These are phyloP conservation scores for Clarias batrachus DNA, from an alignment of 2,113 vertebrate species.

Conservation along the genomic window DNA sequence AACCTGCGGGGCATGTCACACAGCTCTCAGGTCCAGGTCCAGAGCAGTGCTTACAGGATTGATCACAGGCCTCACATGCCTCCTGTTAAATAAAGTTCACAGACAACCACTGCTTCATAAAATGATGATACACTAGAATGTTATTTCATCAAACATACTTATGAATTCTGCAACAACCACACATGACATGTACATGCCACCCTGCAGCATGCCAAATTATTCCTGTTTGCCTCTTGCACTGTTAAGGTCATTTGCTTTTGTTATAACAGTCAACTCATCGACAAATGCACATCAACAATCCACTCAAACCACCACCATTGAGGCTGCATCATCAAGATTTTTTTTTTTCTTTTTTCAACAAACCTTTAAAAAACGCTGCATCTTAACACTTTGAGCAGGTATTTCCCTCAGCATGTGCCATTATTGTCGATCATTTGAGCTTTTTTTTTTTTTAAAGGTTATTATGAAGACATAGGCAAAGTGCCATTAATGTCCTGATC, in stretches of 20 bases:
- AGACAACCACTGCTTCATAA: neutral
- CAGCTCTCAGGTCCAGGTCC: slow-evolving; percentile 70
- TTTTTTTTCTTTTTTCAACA: neutral
- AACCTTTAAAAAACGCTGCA: neutral
- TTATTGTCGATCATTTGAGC: neutral
- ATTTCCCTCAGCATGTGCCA: neutral
- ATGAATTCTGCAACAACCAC: neutral
- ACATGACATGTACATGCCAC: neutral
- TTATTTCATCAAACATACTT: neutral
- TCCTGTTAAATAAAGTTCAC: slow-evolving; percentile 57
- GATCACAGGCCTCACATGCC: slow-evolving; percentile 69
- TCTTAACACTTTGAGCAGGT: neutral
- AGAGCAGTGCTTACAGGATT: slow-evolving; percentile 71
- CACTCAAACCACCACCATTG: neutral
- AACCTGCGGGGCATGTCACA: slow-evolving; percentile 66
- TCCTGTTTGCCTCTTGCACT: neutral
- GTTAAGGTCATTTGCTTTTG: neutral
- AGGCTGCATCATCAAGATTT: neutral
- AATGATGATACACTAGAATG: neutral
- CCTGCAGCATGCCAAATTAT: neutral
- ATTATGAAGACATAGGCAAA: neutral
- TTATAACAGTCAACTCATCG: neutral
- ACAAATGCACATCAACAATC: neutral
- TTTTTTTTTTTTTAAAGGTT: neutral
- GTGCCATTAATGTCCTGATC: neutral